Evolutionary conservation across 2,888 invertebrate species (phyloP), one percentile per base, ranked within the genome.

Genomic region (Habroteleia sp.): DNA sequence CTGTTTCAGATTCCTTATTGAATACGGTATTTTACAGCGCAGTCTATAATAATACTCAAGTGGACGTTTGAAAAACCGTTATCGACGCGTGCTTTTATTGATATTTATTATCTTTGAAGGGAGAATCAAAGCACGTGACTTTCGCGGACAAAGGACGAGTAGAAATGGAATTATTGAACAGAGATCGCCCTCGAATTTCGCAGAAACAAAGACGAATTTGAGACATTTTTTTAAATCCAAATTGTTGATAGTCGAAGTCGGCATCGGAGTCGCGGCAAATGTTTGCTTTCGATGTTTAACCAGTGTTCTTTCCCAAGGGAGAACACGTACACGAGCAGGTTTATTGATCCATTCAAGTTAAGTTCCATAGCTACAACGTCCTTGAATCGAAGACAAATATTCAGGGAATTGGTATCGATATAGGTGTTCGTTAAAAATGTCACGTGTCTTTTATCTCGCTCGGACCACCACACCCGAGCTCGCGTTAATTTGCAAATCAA

Each of bases 241-340:
- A 17, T 31, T 14, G 66, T 35, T 29, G 48, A 65, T 14, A 31
- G 58, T 50, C 33, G 10, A 58, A 44, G 25, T 25, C 27, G 25
- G 31, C 17, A 27, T 44, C 33, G 44, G 60, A 39, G 60, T 73
- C 31, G 42, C 25, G 20, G 50, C n/a, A 42, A 68, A 74, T 66
- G 74, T 74, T 74, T 74, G 60, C 68, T 42, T 63, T 74, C 17
- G 50, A 63, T 63, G 74, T 74, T 68, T 74, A 68, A 74, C 62
- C 41, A 54, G 63, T 50, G 58, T 63, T 63, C 54, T 68, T 63
- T 74, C 74, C 58, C 74, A 68, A 37, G 74, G 68, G 74, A 74
- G 54, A 60, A 37, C 56, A 46, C 62, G 50, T 29, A 66, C 48
- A 68, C 48, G 42, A 56, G 52, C 13, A 54, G 52, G 66, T 74